Percentiles rank a stretch among this genome's conserved stretches.
Evolutionary conservation across 2,797 vertebrate genomes (phyloP).

Genomic region (Tokudaia tokunoshimensis): DNA sequence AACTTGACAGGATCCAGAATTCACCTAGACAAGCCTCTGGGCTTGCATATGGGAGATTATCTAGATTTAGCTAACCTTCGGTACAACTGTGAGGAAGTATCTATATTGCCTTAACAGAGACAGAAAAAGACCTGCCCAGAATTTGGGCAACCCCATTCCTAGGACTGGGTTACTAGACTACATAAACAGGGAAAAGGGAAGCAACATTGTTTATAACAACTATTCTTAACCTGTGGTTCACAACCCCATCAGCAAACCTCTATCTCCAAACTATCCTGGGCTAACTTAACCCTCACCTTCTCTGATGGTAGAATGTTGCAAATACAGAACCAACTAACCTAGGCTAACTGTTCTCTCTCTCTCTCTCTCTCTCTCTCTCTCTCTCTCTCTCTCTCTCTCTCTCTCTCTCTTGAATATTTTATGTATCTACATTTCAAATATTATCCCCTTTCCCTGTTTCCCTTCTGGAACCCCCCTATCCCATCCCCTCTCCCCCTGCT

Average conservation of each 20-base stretch:
- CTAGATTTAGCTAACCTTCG: not conserved
- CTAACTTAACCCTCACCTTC: not conserved
- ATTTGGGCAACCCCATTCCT: not conserved
- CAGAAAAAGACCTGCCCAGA: not conserved
- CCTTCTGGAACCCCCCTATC: too few relatives aligned
- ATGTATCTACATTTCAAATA: too few relatives aligned
- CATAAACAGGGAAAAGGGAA: not conserved
- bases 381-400: not conserved
- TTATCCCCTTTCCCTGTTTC: too few relatives aligned
- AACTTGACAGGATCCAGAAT: not conserved
- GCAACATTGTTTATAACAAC: too few relatives aligned
- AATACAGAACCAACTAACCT: not conserved
- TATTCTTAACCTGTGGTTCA: too few relatives aligned
- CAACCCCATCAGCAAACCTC: not conserved
- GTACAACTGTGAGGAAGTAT: not conserved
- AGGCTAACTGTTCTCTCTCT: not conserved
- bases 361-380: too few relatives aligned
- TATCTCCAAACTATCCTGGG: not conserved
- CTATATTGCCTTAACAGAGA: not conserved
- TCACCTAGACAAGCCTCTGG: not conserved
- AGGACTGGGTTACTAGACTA: not conserved
- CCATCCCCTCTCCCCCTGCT: too few relatives aligned
- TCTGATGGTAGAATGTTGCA: not conserved
- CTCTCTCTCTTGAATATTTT: too few relatives aligned
- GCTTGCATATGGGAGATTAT: not conserved